phyloP scores from a whole-genome alignment of 2,113 vertebrate species.

The Geococcyx californianus region DNA sequence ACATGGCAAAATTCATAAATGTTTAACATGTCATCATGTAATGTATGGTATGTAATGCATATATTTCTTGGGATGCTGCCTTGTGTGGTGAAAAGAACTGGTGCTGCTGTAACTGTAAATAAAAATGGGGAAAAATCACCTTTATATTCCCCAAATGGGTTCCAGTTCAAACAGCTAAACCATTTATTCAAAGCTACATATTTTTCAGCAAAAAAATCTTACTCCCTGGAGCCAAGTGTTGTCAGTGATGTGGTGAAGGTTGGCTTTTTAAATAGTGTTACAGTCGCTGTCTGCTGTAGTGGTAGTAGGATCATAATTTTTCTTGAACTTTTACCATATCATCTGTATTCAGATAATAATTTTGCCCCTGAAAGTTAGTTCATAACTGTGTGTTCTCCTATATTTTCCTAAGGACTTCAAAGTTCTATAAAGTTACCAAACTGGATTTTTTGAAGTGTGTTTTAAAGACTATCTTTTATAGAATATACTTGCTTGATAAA shows the following conservation, averaged over 20 bases:
- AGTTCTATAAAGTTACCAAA: neutral
- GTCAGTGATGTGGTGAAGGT: neutral
- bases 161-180: neutral
- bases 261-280: neutral
- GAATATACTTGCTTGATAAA: neutral
- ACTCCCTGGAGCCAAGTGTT: neutral
- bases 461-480: neutral
- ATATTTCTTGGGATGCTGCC: neutral
- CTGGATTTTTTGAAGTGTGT: neutral
- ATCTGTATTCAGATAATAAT: neutral
- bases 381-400: neutral
- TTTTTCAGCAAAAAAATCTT: neutral
- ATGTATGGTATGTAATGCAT: neutral
- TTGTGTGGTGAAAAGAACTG: neutral
- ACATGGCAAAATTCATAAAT: neutral
- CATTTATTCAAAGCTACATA: neutral
- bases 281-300: neutral
- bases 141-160: neutral
- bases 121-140: neutral
- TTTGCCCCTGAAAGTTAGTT: neutral
- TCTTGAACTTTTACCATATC: neutral
- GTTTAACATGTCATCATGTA: neutral
- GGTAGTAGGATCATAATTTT: neutral
- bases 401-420: neutral
- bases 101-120: neutral